Percentiles rank a stretch among this genome's conserved stretches.
Evolutionary conservation across 2,888 invertebrate genomes (phyloP).

Genomic region (Lapara coniferarum): DNA sequence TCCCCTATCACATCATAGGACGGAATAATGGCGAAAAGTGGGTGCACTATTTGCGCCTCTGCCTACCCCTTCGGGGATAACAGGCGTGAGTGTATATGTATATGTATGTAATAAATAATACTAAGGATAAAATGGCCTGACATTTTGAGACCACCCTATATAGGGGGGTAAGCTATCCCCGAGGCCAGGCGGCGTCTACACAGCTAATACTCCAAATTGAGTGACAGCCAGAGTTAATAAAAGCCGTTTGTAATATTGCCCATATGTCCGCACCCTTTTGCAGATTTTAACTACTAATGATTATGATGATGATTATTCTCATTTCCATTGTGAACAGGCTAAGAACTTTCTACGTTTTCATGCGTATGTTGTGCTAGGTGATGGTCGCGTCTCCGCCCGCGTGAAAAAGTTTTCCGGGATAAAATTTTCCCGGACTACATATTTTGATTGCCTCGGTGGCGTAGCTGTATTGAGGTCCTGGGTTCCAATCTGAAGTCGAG

Average conservation of each 20-base stretch:
- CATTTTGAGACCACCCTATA: constrained; percentile 49
- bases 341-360: background rate
- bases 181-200: constrained; percentile 52
- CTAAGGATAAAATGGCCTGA: background rate
- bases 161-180: constrained; percentile 51
- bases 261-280: constrained; percentile 75
- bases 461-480: no score
- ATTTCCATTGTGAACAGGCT: constrained; percentile 5
- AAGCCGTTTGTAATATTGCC: constrained; percentile 67
- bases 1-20: no score
- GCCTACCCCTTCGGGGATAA: no score
- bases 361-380: background rate
- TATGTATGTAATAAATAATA: no score
- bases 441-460: no score
- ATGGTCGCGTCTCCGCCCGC: no score
- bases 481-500: no score
- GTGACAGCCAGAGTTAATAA: constrained; percentile 80
- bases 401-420: no score
- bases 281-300: constrained; percentile 20
- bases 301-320: constrained; percentile 10
- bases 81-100: no score
- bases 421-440: no score
- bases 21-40: no score
- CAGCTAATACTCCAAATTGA: constrained; percentile 76
- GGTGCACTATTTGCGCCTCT: no score